Base-by-base conservation (phyloP, 2,888 invertebrate genomes). In the Bombylius major region DNA sequence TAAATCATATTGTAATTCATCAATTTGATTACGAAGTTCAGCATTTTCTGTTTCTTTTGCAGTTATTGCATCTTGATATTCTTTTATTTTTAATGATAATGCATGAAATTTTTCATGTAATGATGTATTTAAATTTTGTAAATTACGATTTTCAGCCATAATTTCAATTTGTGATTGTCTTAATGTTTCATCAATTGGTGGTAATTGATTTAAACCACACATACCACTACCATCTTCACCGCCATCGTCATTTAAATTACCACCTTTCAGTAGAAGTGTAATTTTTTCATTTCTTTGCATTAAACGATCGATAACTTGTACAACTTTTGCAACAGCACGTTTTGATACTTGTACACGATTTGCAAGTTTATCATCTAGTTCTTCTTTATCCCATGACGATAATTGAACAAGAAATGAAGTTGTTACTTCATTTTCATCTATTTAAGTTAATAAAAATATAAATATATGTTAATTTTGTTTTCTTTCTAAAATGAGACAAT, bases 381-480 rank as follows among this genome's bases (percentile, higher is more conserved):
- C 97, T 67, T 95, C 93, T 68, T 95, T 94, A 70, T 98, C 97
- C 96, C 97, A 97, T 0, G 95, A 95, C 2, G 96, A 95, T 47
- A 98, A 73, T 69, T 96, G 91, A 76, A 94, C 89, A 49, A 98
- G 80, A 74, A 98, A 98, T 7, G 94, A 93, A 9, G 94, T 96
- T 9, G 96, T 95, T 0, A 94, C 94, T 75, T 94, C 93, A 75
- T 90, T 93, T 75, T 96, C 96, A 80, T 95, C 91, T 91, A 68
- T 48, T 50, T 7, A 39, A 46, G 6, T 31, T 73, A 62, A 56
- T 59, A 59, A 50, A 34, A 31, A n/a, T 23, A 51, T n/a, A 48
- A 58, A 59, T 58, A 56, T 55, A 54, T 55, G 36, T 45, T 14
- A 52, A 23, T 45, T 8, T 36, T 23, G 1, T 23, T 3, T 23